Conservation (phyloP, 2,113 vertebrate species). For the Lota lota region DNA sequence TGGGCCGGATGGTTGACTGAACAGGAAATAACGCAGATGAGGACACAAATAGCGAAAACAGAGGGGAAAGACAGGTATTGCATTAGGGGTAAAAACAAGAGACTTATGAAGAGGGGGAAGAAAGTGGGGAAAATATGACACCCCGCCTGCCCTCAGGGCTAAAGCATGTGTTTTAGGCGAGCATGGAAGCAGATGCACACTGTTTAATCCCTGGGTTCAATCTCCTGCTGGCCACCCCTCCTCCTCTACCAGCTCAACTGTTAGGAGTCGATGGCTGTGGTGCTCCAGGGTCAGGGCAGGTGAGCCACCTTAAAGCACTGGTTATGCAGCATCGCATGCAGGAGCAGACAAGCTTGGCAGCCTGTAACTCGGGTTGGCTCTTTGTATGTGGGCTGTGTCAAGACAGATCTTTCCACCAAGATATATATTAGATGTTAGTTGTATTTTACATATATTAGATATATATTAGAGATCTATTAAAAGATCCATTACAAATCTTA, state of each 20-base stretch:
- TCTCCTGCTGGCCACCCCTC: constrained; percentile 48
- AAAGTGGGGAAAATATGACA: neutral
- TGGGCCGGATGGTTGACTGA: constrained; percentile 5
- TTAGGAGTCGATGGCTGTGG: constrained; percentile 35
- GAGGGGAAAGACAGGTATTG: neutral
- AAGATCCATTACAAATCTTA: too few relatives aligned
- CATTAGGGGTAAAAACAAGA: too few relatives aligned
- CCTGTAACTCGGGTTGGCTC: too few relatives aligned
- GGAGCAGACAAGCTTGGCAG: too few relatives aligned
- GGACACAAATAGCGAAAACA: constrained; percentile 8
- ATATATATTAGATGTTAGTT: too few relatives aligned
- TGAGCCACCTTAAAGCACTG: too few relatives aligned
- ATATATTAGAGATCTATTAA: too few relatives aligned
- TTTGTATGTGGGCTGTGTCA: too few relatives aligned
- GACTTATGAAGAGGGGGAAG: neutral
- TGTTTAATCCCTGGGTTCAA: constrained; percentile 65
- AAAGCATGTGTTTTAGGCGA: neutral
- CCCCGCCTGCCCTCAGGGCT: too few relatives aligned
- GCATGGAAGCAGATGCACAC: constrained; percentile 51
- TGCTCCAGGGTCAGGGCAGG: constrained; percentile 6
- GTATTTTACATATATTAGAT: too few relatives aligned
- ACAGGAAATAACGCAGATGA: constrained; percentile 7
- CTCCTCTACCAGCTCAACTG: constrained; percentile 18
- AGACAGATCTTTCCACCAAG: too few relatives aligned
- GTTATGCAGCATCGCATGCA: too few relatives aligned